Base-by-base conservation (phyloP, 2,797 vertebrate species). In the Chaetodon trifasciatus region DNA sequence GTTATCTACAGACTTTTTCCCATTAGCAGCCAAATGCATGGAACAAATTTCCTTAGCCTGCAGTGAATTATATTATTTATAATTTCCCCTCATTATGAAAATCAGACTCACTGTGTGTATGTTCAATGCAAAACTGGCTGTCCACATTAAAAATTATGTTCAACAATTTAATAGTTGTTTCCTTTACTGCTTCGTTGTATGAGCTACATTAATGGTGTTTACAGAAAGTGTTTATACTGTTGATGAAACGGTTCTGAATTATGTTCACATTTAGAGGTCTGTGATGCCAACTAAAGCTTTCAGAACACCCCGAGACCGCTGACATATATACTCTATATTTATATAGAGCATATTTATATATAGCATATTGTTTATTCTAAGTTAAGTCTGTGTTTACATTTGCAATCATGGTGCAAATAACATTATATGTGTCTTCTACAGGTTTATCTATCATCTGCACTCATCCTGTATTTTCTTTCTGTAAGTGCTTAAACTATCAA, bases 21-120 rank as follows among this genome's bases (percentile, higher is more conserved):
- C 56, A 65, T 74, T 69, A 80, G 56, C 23, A 65, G 62, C 39
- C 19, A 57, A 86, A 79, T n/a, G 24, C 74, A 78, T 13, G 28
- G 55, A 67, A 57, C 23, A 70, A 42, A 73, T 71, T 55, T 65
- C 40, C 50, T 76, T n/a, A 11, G 69, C 65, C 70, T 50, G 63
- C 37, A 70, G 67, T 44, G 49, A 80, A 64, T 70, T 53, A 10
- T 68, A 74, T 82, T 76, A 78, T 88, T 86, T 56, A 82, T 57
- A 63, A 13, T 78, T 70, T 35, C 66, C 67, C 32, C 75, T 74
- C 23, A 66, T 83, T 75, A 86, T 78, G 76, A 60, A 67, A 76
- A 76, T 81, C 12, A 67, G 28, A 57, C 74, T 70, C 44, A 58
- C 13, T n/a, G 66, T 40, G 60, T 67, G 67, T 55, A 28, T 79